Conservation (phyloP, 2,113 vertebrate species). For the Mirounga angustirostris region DNA sequence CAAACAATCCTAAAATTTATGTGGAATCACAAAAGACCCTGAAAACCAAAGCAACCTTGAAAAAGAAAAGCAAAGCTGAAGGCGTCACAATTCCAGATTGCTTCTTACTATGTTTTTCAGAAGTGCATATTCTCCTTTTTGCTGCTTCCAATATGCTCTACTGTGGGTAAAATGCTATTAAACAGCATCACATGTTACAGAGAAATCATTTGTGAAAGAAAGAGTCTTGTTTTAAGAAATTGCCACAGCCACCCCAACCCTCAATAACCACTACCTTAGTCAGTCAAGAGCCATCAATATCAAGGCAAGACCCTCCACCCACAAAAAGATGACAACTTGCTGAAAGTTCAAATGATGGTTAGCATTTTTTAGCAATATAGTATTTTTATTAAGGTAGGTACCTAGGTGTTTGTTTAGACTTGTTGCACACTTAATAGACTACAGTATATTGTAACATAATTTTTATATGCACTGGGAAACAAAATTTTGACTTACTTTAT, state of each 20-base stretch:
- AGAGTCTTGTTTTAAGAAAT: not conserved
- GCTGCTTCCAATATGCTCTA: not conserved
- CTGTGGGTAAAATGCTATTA: not conserved
- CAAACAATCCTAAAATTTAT: too few relatives aligned
- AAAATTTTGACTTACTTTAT: not conserved
- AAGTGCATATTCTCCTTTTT: not conserved
- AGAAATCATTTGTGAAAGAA: not conserved
- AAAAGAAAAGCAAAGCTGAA: not conserved
- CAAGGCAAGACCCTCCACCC: not conserved
- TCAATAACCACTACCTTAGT: not conserved
- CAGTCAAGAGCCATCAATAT: not conserved
- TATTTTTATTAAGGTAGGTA: not conserved
- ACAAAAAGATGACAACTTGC: not conserved
- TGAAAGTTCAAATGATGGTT: not conserved
- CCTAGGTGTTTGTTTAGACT: not conserved
- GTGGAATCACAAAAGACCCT: too few relatives aligned
- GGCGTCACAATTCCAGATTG: not conserved
- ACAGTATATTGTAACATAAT: not conserved
- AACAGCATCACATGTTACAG: not conserved
- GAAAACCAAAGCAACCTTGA: too few relatives aligned
- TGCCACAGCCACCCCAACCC: not conserved
- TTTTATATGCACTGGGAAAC: not conserved
- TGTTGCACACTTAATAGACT: not conserved
- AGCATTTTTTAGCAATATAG: not conserved
- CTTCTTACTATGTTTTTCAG: not conserved